Conservation (phyloP, 2,113 vertebrate species). For the Oplegnathus fasciatus region DNA sequence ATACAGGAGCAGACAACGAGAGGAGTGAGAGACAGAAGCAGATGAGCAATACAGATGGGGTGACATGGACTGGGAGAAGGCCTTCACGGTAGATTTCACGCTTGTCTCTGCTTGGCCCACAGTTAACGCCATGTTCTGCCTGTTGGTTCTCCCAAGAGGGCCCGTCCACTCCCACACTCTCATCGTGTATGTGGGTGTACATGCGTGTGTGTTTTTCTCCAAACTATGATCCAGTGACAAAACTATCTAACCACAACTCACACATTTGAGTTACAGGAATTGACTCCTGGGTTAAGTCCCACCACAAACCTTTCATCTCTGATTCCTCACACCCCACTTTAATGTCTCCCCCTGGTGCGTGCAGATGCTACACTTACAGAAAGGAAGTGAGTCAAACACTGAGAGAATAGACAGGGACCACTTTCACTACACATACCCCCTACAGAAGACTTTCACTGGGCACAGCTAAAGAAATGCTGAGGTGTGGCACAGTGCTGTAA, state of each 20-base stretch:
- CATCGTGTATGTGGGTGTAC: neutral
- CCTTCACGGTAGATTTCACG: slow-evolving; percentile 56
- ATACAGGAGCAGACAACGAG: neutral
- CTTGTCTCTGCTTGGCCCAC: slow-evolving; percentile 37
- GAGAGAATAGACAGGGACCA: neutral
- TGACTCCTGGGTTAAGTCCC: neutral
- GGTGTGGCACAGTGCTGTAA: slow-evolving; percentile 28
- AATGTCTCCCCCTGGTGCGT: neutral
- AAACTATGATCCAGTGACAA: slow-evolving; percentile 31
- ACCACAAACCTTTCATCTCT: slow-evolving; percentile 32
- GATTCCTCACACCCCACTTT: neutral
- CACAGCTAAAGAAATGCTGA: slow-evolving; percentile 29
- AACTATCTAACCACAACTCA: slow-evolving; percentile 31
- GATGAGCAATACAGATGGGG: neutral
- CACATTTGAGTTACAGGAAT: slow-evolving; percentile 49
- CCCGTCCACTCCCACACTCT: slow-evolving; percentile 38
- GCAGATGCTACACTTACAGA: slow-evolving; percentile 11
- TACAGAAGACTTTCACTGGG: neutral
- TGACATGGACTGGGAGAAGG: neutral
- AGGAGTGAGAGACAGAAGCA: slow-evolving; percentile 9
- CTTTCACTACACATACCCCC: slow-evolving; percentile 20
- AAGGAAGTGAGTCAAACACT: slow-evolving; percentile 40
- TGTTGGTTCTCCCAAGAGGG: slow-evolving; percentile 50
- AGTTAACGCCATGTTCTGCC: slow-evolving; percentile 65
- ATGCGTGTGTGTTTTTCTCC: neutral